A percentile compares a stretch with the other conserved stretches of the same genome.
Evolutionary conservation across 2,113 vertebrate genomes (phyloP).

Genomic region (Cebus imitator): DNA sequence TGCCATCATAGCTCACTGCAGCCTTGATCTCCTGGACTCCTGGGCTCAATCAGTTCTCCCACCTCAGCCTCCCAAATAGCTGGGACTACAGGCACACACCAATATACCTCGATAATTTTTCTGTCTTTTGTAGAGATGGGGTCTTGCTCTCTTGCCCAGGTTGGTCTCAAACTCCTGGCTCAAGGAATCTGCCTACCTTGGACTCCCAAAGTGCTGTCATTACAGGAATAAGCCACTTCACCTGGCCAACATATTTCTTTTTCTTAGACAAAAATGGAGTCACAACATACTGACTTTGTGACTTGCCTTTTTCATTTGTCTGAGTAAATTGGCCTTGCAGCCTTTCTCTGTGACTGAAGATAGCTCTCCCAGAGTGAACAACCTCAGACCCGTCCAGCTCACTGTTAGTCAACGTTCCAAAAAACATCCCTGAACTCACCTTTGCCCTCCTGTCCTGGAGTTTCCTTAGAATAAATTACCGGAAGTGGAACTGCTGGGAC

Average conservation of each 20-base stretch:
- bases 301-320: not conserved
- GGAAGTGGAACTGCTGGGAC: not conserved
- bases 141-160: too few species aligned
- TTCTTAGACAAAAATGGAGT: not conserved
- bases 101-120: too few species aligned
- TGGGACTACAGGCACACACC: too few species aligned
- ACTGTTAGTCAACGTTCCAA: accelerated
- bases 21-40: too few species aligned
- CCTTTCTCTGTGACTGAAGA: not conserved
- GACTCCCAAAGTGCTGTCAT: too few species aligned
- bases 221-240: too few species aligned
- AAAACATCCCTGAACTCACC: not conserved
- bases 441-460: not conserved
- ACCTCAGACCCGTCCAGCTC: not conserved
- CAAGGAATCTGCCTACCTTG: too few species aligned
- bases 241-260: not conserved
- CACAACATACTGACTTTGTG: not conserved
- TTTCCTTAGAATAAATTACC: not conserved
- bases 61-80: too few species aligned
- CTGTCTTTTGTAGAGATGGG: too few species aligned
- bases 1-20: too few species aligned
- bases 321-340: accelerated
- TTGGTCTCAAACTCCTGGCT: too few species aligned
- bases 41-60: too few species aligned
- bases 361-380: not conserved